Evolutionary conservation across 2,888 invertebrate genomes (phyloP).

Genomic region (Drosophila imparisetae): DNA sequence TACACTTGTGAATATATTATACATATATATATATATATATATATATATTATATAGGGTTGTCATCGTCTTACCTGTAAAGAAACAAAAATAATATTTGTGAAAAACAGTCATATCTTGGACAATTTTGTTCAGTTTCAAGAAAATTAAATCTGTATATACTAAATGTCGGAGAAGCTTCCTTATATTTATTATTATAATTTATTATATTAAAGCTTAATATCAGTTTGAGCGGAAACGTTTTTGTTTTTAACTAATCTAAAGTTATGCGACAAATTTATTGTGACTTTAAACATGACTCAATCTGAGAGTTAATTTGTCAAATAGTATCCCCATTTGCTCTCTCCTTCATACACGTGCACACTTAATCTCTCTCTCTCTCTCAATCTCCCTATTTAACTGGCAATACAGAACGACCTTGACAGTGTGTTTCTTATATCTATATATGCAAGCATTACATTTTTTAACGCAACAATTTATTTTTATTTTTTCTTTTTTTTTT

Average conservation of each 20-base stretch:
- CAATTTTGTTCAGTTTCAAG: neutral
- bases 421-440: constrained; percentile 41
- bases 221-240: neutral
- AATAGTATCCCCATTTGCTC: constrained; percentile 14
- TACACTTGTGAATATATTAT: neutral
- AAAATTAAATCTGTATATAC: neutral
- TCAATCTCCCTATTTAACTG: constrained; percentile 12
- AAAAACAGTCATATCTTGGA: neutral
- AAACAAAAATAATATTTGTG: neutral
- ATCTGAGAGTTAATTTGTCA: constrained; percentile 25
- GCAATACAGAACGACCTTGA: constrained; percentile 50
- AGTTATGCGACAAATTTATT: constrained; percentile 18
- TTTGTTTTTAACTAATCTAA: neutral
- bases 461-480: constrained; percentile 20
- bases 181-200: no score
- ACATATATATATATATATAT: neutral
- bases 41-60: neutral
- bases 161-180: neutral
- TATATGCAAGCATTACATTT: constrained; percentile 5
- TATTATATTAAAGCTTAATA: neutral
- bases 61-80: constrained; percentile 40
- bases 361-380: neutral
- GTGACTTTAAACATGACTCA: constrained; percentile 25
- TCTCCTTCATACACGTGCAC: neutral
- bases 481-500: constrained; percentile 5